Evolutionary conservation across 2,888 invertebrate genomes (phyloP).

Genomic region (Smittia sp.): DNA sequence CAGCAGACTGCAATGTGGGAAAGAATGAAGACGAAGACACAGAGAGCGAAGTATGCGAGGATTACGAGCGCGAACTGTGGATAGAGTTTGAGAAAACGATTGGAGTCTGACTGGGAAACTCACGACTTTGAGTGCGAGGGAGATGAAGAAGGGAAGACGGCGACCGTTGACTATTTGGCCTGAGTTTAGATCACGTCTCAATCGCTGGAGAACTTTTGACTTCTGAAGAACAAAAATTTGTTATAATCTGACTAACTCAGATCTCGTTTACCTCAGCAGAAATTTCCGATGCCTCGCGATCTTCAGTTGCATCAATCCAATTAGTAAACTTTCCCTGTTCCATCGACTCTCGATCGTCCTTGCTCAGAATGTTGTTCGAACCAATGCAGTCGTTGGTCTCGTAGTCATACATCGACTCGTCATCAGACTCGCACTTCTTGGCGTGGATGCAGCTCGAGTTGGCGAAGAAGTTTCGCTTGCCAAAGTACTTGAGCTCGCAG

Average conservation of each 20-base stretch:
- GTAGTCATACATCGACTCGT: slow-evolving; percentile 44
- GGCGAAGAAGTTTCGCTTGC: slow-evolving; percentile 56
- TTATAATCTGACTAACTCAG: too few relatives aligned
- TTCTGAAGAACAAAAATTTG: too few relatives aligned
- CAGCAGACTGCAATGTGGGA: background rate
- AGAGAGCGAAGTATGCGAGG: slow-evolving; percentile 61
- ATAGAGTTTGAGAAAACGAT: slow-evolving; percentile 59
- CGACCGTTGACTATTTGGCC: too few relatives aligned
- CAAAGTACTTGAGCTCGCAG: slow-evolving; percentile 59
- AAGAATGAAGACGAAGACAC: slow-evolving; percentile 53
- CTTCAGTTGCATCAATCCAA: background rate
- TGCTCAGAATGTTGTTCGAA: slow-evolving; percentile 40
- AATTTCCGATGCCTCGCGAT: background rate
- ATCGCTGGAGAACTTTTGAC: background rate
- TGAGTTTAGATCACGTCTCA: background rate
- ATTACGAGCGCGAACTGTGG: slow-evolving; percentile 57
- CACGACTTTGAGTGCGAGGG: background rate
- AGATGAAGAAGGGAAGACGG: background rate
- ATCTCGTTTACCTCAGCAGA: too few relatives aligned
- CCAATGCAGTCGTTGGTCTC: slow-evolving; percentile 44
- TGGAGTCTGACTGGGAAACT: background rate
- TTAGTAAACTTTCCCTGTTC: slow-evolving; percentile 41
- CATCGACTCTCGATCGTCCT: slow-evolving; percentile 43
- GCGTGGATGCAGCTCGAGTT: slow-evolving; percentile 46
- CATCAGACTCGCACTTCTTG: slow-evolving; percentile 42